A percentile compares a stretch with the other conserved stretches of the same genome.
Conservation (phyloP, 1,140 invertebrate genomes). For the Mizuhopecten yessoensis region DNA sequence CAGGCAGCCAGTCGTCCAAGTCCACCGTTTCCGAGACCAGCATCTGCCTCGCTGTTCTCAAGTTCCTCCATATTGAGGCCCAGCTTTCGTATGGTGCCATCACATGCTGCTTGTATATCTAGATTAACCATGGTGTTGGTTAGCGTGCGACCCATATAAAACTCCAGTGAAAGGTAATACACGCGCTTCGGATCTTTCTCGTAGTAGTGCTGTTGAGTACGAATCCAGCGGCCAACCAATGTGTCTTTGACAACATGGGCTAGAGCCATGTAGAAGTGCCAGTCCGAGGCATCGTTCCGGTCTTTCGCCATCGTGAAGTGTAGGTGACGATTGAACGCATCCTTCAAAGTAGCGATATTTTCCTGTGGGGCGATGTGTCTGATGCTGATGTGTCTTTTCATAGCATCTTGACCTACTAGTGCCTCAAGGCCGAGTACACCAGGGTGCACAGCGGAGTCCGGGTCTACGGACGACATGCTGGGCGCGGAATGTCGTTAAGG, state of each 20-base stretch:
- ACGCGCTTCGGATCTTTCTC: conserved; percentile 98
- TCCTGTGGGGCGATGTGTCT: conserved; percentile 96
- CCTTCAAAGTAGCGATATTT: conserved; percentile 97
- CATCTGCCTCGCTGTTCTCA: conserved; percentile 98
- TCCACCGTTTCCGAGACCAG: conserved; percentile 98
- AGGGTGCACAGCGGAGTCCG: background rate
- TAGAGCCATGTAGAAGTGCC: conserved; percentile 98
- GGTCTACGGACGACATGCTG: conserved; percentile 1
- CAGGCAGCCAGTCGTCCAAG: conserved; percentile 97
- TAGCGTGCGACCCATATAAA: conserved; percentile 98
- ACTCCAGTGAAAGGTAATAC: conserved; percentile 99
- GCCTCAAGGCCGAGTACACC: background rate
- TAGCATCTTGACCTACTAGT: background rate
- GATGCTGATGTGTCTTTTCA: conserved; percentile 93
- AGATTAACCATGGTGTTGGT: conserved; percentile 99
- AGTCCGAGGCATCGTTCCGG: conserved; percentile 95
- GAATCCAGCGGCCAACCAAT: conserved; percentile 97
- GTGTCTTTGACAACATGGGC: conserved; percentile 98
- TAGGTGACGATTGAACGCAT: conserved; percentile 97
- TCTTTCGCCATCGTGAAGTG: conserved; percentile 99
- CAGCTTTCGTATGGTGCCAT: conserved; percentile 97
- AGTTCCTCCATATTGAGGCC: conserved; percentile 98
- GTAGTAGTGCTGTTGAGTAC: conserved; percentile 99
- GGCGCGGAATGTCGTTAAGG: background rate
- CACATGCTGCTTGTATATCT: conserved; percentile 96